phyloP scores from a whole-genome alignment of 2,888 invertebrate species.

The Pristionchus maxplancki region DNA sequence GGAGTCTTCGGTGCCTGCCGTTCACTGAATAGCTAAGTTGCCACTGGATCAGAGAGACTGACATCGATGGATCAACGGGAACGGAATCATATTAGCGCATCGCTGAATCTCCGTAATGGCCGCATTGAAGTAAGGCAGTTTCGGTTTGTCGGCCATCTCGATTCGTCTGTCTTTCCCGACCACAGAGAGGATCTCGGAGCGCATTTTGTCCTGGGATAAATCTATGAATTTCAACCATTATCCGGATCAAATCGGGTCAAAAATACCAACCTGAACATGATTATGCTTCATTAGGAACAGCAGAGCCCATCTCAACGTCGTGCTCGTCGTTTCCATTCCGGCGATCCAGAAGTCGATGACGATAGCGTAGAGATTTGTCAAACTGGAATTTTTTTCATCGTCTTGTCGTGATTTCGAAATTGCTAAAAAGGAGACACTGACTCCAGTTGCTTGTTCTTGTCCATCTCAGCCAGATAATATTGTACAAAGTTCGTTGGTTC shows the following conservation, averaged over 20 bases:
- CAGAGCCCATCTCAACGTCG: conserved; percentile 61
- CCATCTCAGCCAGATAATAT: conserved; percentile 21
- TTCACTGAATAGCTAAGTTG: background rate
- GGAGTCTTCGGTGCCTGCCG: conserved; percentile 53
- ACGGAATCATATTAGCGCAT: conserved; percentile 58
- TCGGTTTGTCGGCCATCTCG: conserved; percentile 57
- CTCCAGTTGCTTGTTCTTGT: conserved; percentile 25
- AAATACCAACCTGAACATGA: conserved; percentile 56
- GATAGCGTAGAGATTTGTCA: conserved; percentile 49
- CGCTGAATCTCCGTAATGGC: conserved; percentile 54
- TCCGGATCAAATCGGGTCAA: too few species aligned
- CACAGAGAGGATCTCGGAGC: background rate
- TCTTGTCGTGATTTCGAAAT: too few species aligned
- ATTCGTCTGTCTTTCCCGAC: conserved; percentile 55
- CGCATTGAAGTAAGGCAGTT: conserved; percentile 18
- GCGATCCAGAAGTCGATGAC: conserved; percentile 65
- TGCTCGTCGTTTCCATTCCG: conserved; percentile 69
- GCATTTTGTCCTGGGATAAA: background rate
- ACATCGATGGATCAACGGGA: conserved; percentile 51
- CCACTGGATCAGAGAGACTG: background rate
- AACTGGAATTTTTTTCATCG: background rate
- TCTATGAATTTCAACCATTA: too few species aligned
- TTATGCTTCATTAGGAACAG: conserved; percentile 60
- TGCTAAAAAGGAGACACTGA: too few species aligned
- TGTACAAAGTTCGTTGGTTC: conserved; percentile 32